These are phyloP conservation scores for Mamestra brassicae DNA, from an alignment of 2,888 invertebrate genomes.

Conservation along the genomic window DNA sequence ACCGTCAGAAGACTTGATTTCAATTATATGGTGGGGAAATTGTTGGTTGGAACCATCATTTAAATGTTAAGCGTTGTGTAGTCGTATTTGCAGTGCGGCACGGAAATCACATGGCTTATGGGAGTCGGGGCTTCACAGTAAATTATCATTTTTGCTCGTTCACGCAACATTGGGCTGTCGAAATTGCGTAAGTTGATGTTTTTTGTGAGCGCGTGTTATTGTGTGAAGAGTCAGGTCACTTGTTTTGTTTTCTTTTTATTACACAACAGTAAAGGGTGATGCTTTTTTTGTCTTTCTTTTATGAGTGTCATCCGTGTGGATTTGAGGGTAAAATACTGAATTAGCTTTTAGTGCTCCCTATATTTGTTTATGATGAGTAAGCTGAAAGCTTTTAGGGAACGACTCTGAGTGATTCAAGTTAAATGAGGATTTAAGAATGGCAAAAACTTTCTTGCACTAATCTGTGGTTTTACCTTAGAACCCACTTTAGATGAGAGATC, in stretches of 20 bases:
- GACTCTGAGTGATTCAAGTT: not conserved
- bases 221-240: slow-evolving; percentile 65
- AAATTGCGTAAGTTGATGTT: slow-evolving; percentile 61
- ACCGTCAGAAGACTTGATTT: slow-evolving; percentile 75
- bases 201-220: slow-evolving; percentile 57
- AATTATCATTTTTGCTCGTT: slow-evolving; percentile 70
- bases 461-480: not conserved
- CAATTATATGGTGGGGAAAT: slow-evolving; percentile 78
- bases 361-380: slow-evolving; percentile 19
- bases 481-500: slow-evolving; percentile 5
- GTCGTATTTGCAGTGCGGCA: slow-evolving; percentile 70
- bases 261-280: slow-evolving; percentile 39
- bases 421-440: not conserved
- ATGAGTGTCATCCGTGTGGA: slow-evolving; percentile 12
- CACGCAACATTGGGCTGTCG: slow-evolving; percentile 62
- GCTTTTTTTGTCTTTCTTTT: slow-evolving; percentile 13
- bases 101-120: slow-evolving; percentile 73
- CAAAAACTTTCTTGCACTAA: not conserved
- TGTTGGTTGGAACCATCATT: slow-evolving; percentile 74
- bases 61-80: slow-evolving; percentile 68
- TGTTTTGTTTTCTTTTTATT: slow-evolving; percentile 62
- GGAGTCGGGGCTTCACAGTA: slow-evolving; percentile 56
- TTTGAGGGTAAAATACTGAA: slow-evolving; percentile 13
- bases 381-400: not conserved
- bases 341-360: slow-evolving; percentile 12